These are phyloP conservation scores for Marcusenius ussheri DNA, from an alignment of 2,113 vertebrate species.

Conservation along the genomic window DNA sequence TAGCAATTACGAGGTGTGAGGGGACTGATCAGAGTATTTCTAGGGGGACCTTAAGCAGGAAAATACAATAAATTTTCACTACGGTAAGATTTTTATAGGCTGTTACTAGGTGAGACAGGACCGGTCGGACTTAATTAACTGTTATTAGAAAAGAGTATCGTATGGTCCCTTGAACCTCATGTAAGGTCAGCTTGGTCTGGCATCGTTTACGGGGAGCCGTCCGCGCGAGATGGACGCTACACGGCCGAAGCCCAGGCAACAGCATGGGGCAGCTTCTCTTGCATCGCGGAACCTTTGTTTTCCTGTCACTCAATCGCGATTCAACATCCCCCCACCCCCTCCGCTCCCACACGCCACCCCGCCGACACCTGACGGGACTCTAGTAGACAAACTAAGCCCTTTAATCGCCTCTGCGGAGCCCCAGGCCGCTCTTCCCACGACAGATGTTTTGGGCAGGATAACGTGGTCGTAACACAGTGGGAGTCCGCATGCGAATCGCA, in stretches of 20 bases:
- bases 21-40: background rate
- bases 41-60: background rate
- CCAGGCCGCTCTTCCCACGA: background rate
- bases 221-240: background rate
- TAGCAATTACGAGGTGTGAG: background rate
- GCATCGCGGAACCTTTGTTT: background rate
- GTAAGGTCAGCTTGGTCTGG: slow-evolving; percentile 34
- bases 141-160: slow-evolving; percentile 23
- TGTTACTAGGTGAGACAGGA: slow-evolving; percentile 42
- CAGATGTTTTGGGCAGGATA: slow-evolving; percentile 11
- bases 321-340: slow-evolving; percentile 10
- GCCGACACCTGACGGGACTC: slow-evolving; percentile 23
- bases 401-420: slow-evolving; percentile 23
- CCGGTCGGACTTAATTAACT: slow-evolving; percentile 36
- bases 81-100: slow-evolving; percentile 20
- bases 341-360: slow-evolving; percentile 7
- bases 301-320: slow-evolving; percentile 12
- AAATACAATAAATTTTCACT: background rate
- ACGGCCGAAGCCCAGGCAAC: background rate
- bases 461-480: background rate
- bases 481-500: background rate
- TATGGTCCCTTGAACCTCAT: slow-evolving; percentile 35
- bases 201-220: background rate
- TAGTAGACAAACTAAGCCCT: slow-evolving; percentile 25
- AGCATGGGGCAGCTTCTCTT: background rate